Evolutionary conservation across 1,140 invertebrate genomes (phyloP), one percentile per base, ranked within the genome.

Genomic region (Leptopilina boulardi): DNA sequence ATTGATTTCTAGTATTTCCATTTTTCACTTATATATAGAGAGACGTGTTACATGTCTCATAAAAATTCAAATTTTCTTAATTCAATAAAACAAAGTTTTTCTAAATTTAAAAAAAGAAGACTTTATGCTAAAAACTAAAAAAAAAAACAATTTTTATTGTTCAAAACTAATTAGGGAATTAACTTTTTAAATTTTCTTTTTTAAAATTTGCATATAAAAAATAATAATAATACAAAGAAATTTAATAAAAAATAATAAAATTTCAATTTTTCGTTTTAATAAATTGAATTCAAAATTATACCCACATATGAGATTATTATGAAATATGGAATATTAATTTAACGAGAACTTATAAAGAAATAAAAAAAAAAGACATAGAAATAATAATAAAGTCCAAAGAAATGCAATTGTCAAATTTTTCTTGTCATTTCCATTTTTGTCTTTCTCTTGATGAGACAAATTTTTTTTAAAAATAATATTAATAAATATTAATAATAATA

Each of bases 1-100:
- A 51, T 51, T 51, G 13, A 51, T 51, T 51, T 51, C 47, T 51
- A 47, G 15, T 47, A 51, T 51, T 51, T 51, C 47, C 15, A 51
- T 51, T 4, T 51, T 51, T 18, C 47, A 18, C 47, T 51, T n/a
- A n/a, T n/a, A n/a, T n/a, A n/a, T n/a, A 4, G 5, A 18, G 47
- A 51, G 13, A 51, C 47, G 15, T n/a, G 18, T 51, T 51, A 47
- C n/a, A 51, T 18, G 5, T 18, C 15, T 18, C 5, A 51, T 18
- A 18, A 51, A 51, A 18, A 51, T 51, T n/a, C n/a, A 44, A 44
- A 51, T 4, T 51, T 51, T n/a, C 47, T 51, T n/a, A 51, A n/a
- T n/a, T n/a, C 47, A 51, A 0, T 15, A 15, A 42, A 42, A 42
- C 34, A 38, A 38, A 38, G 9, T 38, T 38, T 38, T 38, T 38